phyloP scores from a whole-genome alignment of 2,113 vertebrate genomes.

The Carollia perspicillata region DNA sequence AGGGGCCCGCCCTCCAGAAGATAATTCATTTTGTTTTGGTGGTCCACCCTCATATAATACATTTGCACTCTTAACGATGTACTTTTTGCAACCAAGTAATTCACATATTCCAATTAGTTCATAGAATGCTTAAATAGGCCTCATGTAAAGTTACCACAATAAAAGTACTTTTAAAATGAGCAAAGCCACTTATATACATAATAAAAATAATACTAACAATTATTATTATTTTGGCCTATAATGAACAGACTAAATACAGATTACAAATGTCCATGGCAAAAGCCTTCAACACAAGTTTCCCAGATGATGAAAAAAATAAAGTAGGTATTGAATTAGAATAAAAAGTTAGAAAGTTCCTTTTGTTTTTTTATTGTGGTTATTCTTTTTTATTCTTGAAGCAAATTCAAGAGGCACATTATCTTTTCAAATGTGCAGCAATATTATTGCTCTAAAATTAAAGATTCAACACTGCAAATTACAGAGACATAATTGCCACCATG shows the following conservation, averaged over 20 bases:
- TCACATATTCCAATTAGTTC: not conserved
- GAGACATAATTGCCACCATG: not conserved
- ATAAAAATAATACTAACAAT: not conserved
- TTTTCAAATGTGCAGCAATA: not conserved
- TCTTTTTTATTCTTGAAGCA: not conserved
- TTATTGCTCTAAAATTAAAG: not conserved
- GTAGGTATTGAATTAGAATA: not conserved
- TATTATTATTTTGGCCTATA: not conserved
- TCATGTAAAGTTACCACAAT: not conserved
- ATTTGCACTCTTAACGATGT: not conserved
- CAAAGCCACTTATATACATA: not conserved
- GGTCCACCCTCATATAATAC: not conserved
- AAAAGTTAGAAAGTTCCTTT: not conserved
- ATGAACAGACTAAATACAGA: not conserved
- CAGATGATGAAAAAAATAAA: not conserved
- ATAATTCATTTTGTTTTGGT: too few species aligned
- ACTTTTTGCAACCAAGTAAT: not conserved
- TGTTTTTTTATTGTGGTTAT: not conserved
- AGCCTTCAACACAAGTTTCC: not conserved
- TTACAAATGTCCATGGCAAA: not conserved
- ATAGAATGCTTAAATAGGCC: not conserved
- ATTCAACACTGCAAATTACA: not conserved
- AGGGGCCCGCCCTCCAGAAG: too few species aligned
- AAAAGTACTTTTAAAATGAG: not conserved
- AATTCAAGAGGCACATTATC: not conserved